Base-by-base conservation (phyloP, 2,888 invertebrate species). In the Corythucha ciliata region DNA sequence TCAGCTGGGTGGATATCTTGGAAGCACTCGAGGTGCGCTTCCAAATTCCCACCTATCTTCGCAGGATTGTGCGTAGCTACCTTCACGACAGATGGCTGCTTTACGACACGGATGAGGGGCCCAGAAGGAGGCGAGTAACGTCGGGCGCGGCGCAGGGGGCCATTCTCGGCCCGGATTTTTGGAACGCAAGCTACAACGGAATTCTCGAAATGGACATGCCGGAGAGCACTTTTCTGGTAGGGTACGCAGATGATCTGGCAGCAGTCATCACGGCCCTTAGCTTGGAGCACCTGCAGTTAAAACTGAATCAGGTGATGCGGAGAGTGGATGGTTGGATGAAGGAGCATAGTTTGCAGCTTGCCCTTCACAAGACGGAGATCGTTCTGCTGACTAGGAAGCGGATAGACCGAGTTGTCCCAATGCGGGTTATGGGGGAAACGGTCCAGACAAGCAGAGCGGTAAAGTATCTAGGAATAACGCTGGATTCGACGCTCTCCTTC, bases 181-280 rank as follows among this genome's bases (percentile, higher is more conserved):
- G 58, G 58, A 61, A 61, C 48, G 46, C 53, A n/a, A 45, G 55
- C 10, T 61, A 62, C 40, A 57, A 59, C 34, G 56, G 56, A 7
- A 10, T 55, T 16, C 50, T 58, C 12, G 37, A 47, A 0, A 10
- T 49, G 14, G 36, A 52, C 4, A 55, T 58, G 56, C 58, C 45
- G 2, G 25, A 46, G 4, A 34, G n/a, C 2, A 18, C 26, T 3
- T 50, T 32, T 14, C 7, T 34, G 2, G 49, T 49, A n/a, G 48
- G 53, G 12, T 53, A 26, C 14, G 44, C 45, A 1, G 39, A 50
- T 12, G 45, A 44, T 25, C 22, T 52, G n/a, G 41, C 34, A 10
- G 40, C 36, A 47, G 37, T 47, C 7, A 22, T 20, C 3, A 6
- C 2, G 3, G 34, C 8, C 4, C 14, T 8, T 4, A 34, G 52